Evolutionary conservation across 2,797 vertebrate genomes (phyloP).

Genomic region (Vultur gryphus): DNA sequence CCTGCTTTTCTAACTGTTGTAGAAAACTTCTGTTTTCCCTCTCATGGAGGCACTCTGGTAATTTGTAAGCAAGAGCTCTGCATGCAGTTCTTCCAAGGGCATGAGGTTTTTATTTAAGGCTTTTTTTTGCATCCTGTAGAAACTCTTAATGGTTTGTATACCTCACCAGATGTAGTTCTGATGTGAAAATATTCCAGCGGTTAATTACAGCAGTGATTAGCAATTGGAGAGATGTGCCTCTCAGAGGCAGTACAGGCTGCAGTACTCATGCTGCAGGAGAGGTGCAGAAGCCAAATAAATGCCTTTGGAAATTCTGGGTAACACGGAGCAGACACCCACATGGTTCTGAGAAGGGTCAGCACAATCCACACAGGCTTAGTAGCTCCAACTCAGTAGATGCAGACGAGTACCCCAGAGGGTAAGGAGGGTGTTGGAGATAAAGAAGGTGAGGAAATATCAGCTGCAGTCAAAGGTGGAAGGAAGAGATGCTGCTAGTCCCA

Average conservation of each 20-base stretch:
- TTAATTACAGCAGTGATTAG: not conserved
- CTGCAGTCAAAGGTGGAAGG: not conserved
- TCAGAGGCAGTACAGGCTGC: not conserved
- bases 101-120: not conserved
- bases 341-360: not conserved
- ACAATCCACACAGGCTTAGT: not conserved
- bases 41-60: not conserved
- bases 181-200: not conserved
- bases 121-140: not conserved
- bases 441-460: not conserved
- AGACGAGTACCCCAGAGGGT: not conserved
- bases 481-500: not conserved
- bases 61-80: not conserved
- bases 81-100: not conserved
- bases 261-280: not conserved
- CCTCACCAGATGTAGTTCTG: not conserved
- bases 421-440: not conserved
- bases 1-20: not conserved
- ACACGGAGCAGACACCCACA: not conserved
- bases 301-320: not conserved
- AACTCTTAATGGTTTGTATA: not conserved
- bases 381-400: not conserved
- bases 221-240: not conserved
- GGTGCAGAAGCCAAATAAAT: not conserved
- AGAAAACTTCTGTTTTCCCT: not conserved